A percentile compares a stretch with the other conserved stretches of the same genome.
Evolutionary conservation across 2,113 vertebrate species (phyloP).

Genomic region (Oreochromis niloticus): DNA sequence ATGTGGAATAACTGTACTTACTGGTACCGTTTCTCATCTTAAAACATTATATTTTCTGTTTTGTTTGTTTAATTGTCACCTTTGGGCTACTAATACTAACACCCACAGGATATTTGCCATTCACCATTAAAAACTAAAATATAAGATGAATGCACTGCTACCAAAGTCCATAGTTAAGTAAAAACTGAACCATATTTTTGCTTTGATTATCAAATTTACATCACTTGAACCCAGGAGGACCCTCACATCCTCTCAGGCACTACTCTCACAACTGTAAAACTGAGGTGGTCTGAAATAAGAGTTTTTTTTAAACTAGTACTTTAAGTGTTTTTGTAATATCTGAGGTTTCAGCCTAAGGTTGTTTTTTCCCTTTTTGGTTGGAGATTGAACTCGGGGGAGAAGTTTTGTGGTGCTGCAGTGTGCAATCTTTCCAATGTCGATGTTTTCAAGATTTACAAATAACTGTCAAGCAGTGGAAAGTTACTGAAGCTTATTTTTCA

Average conservation of each 20-base stretch:
- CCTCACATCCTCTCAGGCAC: not conserved
- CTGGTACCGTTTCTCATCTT: not conserved
- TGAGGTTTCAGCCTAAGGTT: not conserved
- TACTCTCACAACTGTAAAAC: not conserved
- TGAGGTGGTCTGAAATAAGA: not conserved
- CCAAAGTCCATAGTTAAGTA: not conserved
- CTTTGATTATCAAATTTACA: not conserved
- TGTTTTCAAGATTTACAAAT: not conserved
- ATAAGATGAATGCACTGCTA: not conserved
- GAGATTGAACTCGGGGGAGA: not conserved
- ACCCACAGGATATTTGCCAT: not conserved
- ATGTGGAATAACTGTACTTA: not conserved
- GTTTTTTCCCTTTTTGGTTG: not conserved
- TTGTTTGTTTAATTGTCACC: not conserved
- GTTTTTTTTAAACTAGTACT: not conserved
- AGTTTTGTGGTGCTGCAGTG: not conserved
- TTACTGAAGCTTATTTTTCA: not conserved
- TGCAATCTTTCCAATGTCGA: not conserved
- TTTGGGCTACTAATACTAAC: not conserved
- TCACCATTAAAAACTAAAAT: not conserved
- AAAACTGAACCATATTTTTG: not conserved
- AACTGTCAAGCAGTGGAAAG: not conserved
- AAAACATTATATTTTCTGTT: not conserved
- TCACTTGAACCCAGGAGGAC: not conserved
- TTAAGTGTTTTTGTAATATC: not conserved